These are phyloP conservation scores for Seira musarum DNA, from an alignment of 2,888 invertebrate species.

Conservation along the genomic window DNA sequence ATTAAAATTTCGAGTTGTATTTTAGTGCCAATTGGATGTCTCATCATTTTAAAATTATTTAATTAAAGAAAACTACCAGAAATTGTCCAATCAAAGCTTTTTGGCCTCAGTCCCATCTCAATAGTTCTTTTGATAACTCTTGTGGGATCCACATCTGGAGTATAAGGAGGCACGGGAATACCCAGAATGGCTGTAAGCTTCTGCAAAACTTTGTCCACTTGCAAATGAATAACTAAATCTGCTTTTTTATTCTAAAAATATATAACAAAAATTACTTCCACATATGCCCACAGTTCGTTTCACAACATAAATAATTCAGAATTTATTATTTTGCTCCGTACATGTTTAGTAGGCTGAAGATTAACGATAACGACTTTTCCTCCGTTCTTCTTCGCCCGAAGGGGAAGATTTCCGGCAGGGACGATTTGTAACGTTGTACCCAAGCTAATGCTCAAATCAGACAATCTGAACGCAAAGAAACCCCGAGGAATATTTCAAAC, in stretches of 20 bases:
- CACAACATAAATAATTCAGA: background rate
- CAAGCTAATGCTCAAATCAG: conserved; percentile 93
- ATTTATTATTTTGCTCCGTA: conserved; percentile 74
- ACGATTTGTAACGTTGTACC: conserved; percentile 99
- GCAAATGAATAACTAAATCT: conserved; percentile 88
- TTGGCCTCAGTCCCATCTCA: conserved; percentile 39
- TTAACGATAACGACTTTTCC: conserved; percentile 95
- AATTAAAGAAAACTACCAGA: conserved; percentile 71
- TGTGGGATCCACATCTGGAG: conserved; percentile 79
- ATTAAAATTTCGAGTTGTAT: too few relatives aligned
- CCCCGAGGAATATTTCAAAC: too few relatives aligned
- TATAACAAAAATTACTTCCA: conserved; percentile 4
- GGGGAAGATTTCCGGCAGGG: conserved; percentile 95
- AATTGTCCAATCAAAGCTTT: conserved; percentile 83
- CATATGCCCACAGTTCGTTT: too few relatives aligned
- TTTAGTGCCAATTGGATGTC: too few relatives aligned
- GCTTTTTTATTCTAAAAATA: conserved; percentile 87
- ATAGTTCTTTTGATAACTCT: conserved; percentile 72
- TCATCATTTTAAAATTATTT: background rate
- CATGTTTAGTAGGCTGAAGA: conserved; percentile 97
- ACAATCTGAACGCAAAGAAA: conserved; percentile 79
- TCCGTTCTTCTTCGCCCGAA: conserved; percentile 86
- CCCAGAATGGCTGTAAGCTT: conserved; percentile 83
- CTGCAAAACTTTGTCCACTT: conserved; percentile 87
- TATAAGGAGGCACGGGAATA: conserved; percentile 83